These are phyloP conservation scores for Ambastaia sidthimunki DNA, from an alignment of 2,797 vertebrate species.

Conservation along the genomic window DNA sequence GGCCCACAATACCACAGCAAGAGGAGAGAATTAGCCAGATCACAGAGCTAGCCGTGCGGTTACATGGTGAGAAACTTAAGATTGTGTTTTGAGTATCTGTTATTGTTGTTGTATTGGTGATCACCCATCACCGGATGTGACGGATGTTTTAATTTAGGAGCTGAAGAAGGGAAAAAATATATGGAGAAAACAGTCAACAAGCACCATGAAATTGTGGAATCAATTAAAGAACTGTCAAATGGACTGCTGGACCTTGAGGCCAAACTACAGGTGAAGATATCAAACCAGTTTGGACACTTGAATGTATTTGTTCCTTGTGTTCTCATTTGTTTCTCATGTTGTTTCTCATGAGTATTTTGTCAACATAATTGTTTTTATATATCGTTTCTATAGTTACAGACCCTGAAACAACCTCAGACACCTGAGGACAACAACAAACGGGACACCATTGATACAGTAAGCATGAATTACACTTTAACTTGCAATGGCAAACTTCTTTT, in stretches of 20 bases:
- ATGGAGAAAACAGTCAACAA: conserved; percentile 83
- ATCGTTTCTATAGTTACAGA: conserved; percentile 47
- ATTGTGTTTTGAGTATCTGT: not conserved
- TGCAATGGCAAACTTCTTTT: not conserved
- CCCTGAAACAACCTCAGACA: conserved; percentile 49
- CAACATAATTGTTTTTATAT: not conserved
- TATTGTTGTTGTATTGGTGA: not conserved
- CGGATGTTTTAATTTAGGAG: conserved; percentile 70
- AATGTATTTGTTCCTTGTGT: not conserved
- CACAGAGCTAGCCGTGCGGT: conserved; percentile 77
- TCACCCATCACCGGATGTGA: not conserved
- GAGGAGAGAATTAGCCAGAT: conserved; percentile 87
- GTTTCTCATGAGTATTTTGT: not conserved
- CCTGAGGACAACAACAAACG: conserved; percentile 60
- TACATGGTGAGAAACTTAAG: conserved; percentile 79
- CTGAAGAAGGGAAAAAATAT: conserved; percentile 85
- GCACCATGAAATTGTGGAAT: conserved; percentile 84
- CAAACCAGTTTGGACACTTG: not conserved
- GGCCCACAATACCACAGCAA: conserved; percentile 85
- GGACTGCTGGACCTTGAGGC: conserved; percentile 82
- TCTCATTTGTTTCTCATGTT: not conserved
- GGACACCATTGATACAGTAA: conserved; percentile 70
- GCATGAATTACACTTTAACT: conserved; percentile 2
- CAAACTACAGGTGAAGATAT: conserved; percentile 80
- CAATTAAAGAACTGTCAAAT: conserved; percentile 83